Conservation (phyloP, 2,113 vertebrate species). For the Gracilinanus agilis region DNA sequence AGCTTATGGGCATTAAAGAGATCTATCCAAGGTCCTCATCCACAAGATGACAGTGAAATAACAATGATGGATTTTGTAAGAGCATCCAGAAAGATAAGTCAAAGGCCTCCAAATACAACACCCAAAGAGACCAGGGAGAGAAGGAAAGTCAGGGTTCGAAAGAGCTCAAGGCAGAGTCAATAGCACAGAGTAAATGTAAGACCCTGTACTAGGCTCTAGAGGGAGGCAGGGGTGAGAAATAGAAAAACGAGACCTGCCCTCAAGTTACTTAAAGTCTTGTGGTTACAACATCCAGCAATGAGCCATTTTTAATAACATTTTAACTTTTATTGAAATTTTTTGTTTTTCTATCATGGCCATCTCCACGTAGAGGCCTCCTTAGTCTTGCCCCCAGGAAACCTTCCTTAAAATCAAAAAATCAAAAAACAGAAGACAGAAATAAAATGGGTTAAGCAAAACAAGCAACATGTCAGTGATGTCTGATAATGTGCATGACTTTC, state of each 20-base stretch:
- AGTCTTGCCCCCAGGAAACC: neutral
- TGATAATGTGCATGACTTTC: neutral
- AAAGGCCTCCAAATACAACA: neutral
- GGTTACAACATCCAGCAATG: neutral
- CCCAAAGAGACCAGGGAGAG: neutral
- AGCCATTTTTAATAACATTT: neutral
- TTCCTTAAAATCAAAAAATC: neutral
- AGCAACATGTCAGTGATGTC: too few species aligned
- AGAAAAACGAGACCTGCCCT: neutral
- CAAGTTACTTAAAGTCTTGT: neutral
- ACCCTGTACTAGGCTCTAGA: neutral
- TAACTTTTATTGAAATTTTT: neutral
- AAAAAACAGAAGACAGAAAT: neutral
- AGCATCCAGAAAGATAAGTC: neutral
- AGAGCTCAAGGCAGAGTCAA: neutral
- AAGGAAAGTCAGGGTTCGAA: neutral
- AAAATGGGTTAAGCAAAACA: neutral
- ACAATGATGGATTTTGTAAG: conserved; percentile 30
- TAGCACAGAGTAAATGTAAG: neutral
- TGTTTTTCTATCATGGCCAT: neutral
- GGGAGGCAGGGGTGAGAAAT: neutral
- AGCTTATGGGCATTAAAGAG: conserved; percentile 61
- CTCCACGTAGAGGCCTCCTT: neutral
- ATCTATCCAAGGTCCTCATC: conserved; percentile 54
- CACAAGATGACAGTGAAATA: conserved; percentile 48